Base-by-base conservation (phyloP, 1,140 invertebrate species). In the Gryllus bimaculatus region DNA sequence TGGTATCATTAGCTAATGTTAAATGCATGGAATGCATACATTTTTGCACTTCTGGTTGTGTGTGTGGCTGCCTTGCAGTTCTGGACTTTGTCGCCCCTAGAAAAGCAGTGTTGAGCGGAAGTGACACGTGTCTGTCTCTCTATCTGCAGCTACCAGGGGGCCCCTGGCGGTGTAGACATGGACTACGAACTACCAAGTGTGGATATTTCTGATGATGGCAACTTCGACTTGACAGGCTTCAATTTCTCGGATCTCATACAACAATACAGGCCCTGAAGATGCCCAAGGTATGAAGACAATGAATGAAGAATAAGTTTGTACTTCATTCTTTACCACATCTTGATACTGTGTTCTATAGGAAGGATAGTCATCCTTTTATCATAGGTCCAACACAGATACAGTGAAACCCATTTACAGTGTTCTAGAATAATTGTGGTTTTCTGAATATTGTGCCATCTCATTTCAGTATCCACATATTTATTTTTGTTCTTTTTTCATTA, bases 81-180 rank as follows among this genome's bases (percentile, higher is more conserved):
- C 54, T 66, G 54, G 54, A 18, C 54, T 66, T 66, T 66, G 54
- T 66, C 54, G 18, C 54, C 54, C 54, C 26, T 66, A 13, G 54
- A 66, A 66, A 18, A 10, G 18, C 10, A 66, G 10, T 66, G 10
- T 66, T 10, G 10, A 66, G 54, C 18, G 7, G 54, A 13, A 66
- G 54, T 66, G 54, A 66, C 54, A 66, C 10, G 54, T 66, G 54
- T 66, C 54, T 66, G 54, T 66, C 54, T 66, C 54, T 66, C 54
- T 66, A 66, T 66, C 54, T 66, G 54, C 54, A 66, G 54, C 54
- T 66, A 66, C 54, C 54, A 66, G 54, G 54, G 54, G 54, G 54
- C 54, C 18, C 54, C 54, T 66, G 54, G 54, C 54, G 54, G 54
- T 66, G 54, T 66, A 66, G 54, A 66, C 10, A 66, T 66, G 54